Evolutionary conservation across 2,888 invertebrate species (phyloP), one percentile per base, ranked within the genome.

Genomic region (Ophonus ardosiacus): DNA sequence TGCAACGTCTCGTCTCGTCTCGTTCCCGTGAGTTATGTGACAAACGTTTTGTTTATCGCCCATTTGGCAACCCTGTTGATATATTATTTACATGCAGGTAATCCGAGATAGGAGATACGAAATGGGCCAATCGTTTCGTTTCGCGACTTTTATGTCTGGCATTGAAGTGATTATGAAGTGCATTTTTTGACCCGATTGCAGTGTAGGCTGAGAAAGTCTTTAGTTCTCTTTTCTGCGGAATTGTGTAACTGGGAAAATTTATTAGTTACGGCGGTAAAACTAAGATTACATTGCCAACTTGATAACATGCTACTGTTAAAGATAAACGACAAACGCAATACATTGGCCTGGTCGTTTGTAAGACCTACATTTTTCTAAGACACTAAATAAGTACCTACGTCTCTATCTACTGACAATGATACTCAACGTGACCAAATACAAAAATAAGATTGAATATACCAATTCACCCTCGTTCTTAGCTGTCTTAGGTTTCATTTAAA

Each of bases 21-120:
- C 61, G 38, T 79, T 61, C 40, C 57, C n/a, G 80, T 82, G 82
- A 82, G 59, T 82, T 82, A 82, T 82, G 82, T 82, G 82, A 82
- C 82, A 82, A 71, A 82, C 74, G 61, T 17, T 59, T 61, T 80
- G 82, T 82, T 82, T 82, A 82, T 82, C 74, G 74, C 71, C 59
- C 59, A 59, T 74, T 40, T 81, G 81, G 63, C 81, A 81, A 68
- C 81, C 81, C 81, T 82, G 74, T 56, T 82, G 82, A 82, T 82
- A 74, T 82, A 82, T 82, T 82, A 82, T 82, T 82, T 82, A 82
- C 71, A 57, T 71, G 51, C 43, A 68, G 81, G 81, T 81, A 81
- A 81, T 81, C 65, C 65, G 81, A 81, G 81, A 81, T 81, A 81
- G 68, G 31, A 51, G 31, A 31, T 63, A 81, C 68, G 78, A 78